Evolutionary conservation across 2,113 vertebrate species (phyloP).

Genomic region (Brachionichthys hirsutus): DNA sequence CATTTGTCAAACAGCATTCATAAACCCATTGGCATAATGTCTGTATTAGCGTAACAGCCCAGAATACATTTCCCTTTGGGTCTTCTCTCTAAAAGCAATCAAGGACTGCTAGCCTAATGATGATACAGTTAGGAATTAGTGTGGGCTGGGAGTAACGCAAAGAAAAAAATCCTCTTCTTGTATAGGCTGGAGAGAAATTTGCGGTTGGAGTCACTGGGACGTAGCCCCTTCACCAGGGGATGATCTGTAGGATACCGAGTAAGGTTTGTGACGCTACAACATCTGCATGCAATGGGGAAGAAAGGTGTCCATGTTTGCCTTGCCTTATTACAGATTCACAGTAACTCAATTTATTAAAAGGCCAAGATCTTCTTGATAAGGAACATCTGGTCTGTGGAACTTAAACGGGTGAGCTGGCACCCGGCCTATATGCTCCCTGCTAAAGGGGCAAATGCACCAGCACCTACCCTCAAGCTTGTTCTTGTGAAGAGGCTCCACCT

Average conservation of each 20-base stretch:
- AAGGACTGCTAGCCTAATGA: constrained; percentile 8
- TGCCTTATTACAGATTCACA: constrained; percentile 75
- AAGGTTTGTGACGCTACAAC: constrained; percentile 53
- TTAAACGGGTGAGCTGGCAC: constrained; percentile 65
- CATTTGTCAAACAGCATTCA: too few relatives aligned
- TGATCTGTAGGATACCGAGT: constrained; percentile 61
- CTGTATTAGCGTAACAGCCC: background rate
- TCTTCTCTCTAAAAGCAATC: constrained; percentile 8
- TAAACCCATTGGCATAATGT: too few relatives aligned
- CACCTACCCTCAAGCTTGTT: constrained; percentile 52
- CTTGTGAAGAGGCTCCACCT: constrained; percentile 51
- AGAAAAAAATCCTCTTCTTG: constrained; percentile 48
- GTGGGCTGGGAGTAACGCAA: constrained; percentile 27
- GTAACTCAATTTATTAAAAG: constrained; percentile 77
- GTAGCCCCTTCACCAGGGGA: constrained; percentile 56
- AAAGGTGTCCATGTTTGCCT: constrained; percentile 60
- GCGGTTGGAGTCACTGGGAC: constrained; percentile 64
- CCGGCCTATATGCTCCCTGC: constrained; percentile 60
- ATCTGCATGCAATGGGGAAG: constrained; percentile 19
- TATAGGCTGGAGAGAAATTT: constrained; percentile 59
- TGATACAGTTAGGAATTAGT: constrained; percentile 22
- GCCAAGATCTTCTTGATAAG: constrained; percentile 67
- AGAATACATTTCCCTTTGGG: constrained; percentile 3
- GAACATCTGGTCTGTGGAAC: constrained; percentile 77
- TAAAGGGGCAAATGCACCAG: constrained; percentile 58